These are phyloP conservation scores for Desmodus rotundus DNA, from an alignment of 2,113 vertebrate genomes.

Conservation along the genomic window DNA sequence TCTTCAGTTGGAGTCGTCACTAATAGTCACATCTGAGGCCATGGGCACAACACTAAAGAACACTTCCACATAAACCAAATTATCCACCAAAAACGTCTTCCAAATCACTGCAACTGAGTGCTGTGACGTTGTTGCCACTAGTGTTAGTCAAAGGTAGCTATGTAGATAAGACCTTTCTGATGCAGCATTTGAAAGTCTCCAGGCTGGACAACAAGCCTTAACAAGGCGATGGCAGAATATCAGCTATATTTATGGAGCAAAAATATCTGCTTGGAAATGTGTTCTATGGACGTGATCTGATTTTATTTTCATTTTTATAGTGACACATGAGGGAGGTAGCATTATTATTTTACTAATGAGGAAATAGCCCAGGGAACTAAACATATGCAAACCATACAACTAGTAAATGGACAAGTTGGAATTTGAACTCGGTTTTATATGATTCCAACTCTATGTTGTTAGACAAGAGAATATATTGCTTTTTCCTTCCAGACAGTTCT, in stretches of 20 bases:
- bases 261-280: neutral
- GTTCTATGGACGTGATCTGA: neutral
- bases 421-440: neutral
- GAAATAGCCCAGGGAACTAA: neutral
- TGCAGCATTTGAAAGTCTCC: neutral
- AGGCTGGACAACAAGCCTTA: neutral
- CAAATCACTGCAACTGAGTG: neutral
- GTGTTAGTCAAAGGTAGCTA: neutral
- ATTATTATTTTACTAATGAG: neutral
- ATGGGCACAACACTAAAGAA: neutral
- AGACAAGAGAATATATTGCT: neutral
- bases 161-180: neutral
- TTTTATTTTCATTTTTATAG: neutral
- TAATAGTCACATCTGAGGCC: neutral
- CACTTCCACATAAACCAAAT: neutral
- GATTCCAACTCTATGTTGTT: neutral
- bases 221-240: neutral
- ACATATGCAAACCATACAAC: neutral
- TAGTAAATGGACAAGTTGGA: neutral
- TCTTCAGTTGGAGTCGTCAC: neutral
- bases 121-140: neutral
- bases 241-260: neutral
- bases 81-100: neutral
- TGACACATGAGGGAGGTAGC: neutral
- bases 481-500: neutral